phyloP scores from a whole-genome alignment of 2,797 vertebrate species.

The Meda fulgida region DNA sequence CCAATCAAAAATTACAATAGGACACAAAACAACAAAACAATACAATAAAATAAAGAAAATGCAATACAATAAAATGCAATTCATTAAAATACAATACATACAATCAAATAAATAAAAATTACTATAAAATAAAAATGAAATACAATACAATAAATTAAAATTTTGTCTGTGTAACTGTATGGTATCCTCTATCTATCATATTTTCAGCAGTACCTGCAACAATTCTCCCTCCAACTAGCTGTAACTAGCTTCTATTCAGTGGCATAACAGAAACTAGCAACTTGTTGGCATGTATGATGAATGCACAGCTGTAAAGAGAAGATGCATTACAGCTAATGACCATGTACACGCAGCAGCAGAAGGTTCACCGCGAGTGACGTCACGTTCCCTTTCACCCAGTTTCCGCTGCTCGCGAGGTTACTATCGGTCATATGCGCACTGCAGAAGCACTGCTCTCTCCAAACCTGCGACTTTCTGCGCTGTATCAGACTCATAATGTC shows the following conservation, averaged over 20 bases:
- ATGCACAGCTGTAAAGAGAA: background rate
- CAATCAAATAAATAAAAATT: background rate
- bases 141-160: too few relatives aligned
- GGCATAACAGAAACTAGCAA: background rate
- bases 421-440: conserved; percentile 57
- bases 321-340: too few relatives aligned
- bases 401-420: conserved; percentile 54
- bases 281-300: background rate
- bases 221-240: background rate
- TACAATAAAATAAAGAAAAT: too few relatives aligned
- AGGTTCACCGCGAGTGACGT: conserved; percentile 33
- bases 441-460: background rate
- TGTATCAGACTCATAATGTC: too few relatives aligned
- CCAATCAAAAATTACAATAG: too few relatives aligned
- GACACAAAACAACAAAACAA: too few relatives aligned
- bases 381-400: conserved; percentile 59
- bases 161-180: background rate
- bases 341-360: background rate
- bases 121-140: background rate
- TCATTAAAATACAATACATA: too few relatives aligned
- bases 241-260: background rate
- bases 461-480: background rate
- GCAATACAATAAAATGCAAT: too few relatives aligned
- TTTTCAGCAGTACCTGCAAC: background rate
- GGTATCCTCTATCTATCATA: background rate